Evolutionary conservation across 2,113 vertebrate genomes (phyloP).

Genomic region (Calidris pugnax): DNA sequence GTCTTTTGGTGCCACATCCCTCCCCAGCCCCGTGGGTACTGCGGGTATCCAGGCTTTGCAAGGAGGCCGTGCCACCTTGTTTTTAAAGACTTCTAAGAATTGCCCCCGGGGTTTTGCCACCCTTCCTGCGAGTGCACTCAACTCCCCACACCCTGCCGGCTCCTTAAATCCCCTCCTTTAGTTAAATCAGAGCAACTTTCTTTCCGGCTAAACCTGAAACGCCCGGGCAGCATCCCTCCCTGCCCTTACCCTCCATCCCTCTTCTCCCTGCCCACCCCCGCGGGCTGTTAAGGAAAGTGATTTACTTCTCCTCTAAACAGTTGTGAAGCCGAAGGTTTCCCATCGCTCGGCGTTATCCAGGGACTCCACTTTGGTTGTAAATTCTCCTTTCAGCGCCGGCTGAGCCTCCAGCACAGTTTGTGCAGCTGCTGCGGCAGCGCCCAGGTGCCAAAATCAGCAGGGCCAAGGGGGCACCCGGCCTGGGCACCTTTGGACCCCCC

Average conservation of each 20-base stretch:
- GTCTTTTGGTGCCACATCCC: not conserved
- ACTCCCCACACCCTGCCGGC: not conserved
- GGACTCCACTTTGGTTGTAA: not conserved
- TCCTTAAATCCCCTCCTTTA: not conserved
- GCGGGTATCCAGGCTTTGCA: not conserved
- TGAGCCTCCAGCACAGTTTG: not conserved
- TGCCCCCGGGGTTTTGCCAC: not conserved
- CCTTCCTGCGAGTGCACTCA: not conserved
- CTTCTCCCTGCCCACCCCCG: not conserved
- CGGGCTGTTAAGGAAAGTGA: not conserved
- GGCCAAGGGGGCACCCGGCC: not conserved
- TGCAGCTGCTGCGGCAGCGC: not conserved
- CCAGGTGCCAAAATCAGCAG: not conserved
- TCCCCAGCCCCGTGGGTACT: accelerated
- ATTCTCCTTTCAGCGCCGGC: not conserved
- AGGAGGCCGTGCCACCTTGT: not conserved
- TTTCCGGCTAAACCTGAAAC: conserved; percentile 7
- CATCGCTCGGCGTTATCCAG: accelerated
- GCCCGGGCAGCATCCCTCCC: not conserved
- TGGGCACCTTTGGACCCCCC: not conserved
- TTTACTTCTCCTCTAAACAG: not conserved
- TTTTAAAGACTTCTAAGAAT: not conserved
- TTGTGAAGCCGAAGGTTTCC: not conserved
- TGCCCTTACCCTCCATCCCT: not conserved
- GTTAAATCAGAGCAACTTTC: not conserved